Percentiles rank a stretch among this genome's conserved stretches.
These are phyloP conservation scores for Andrena minutula DNA, from an alignment of 2,888 invertebrate genomes.

Conservation along the genomic window DNA sequence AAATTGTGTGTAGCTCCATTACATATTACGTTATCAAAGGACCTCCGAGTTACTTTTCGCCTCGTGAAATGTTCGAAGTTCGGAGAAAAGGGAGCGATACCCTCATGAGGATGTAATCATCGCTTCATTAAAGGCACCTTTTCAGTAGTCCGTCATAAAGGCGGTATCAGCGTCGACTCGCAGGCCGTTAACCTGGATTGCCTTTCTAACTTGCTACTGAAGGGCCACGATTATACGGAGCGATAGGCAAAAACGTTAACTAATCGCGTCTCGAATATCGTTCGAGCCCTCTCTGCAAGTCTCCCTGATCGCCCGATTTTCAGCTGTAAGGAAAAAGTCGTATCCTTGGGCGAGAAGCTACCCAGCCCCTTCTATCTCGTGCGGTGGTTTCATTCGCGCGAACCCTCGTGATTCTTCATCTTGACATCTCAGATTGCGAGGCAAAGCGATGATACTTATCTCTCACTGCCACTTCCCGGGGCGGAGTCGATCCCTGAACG, in stretches of 20 bases:
- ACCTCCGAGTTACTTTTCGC: not conserved
- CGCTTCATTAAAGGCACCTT: not conserved
- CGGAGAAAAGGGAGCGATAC: not conserved
- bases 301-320: not conserved
- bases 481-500: not conserved
- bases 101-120: not conserved
- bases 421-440: conserved; percentile 22
- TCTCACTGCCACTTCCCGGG: not conserved
- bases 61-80: not conserved
- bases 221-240: conserved; percentile 36
- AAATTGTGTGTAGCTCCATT: too few species aligned
- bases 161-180: not conserved
- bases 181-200: conserved; percentile 23
- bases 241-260: conserved; percentile 37
- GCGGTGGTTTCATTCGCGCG: not conserved
- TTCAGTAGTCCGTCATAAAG: not conserved
- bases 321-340: conserved; percentile 1
- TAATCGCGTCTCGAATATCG: conserved; percentile 27
- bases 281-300: not conserved
- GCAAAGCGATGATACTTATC: conserved; percentile 3
- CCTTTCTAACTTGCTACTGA: not conserved
- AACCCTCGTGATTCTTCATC: conserved; percentile 30
- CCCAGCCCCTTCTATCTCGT: conserved; percentile 5
- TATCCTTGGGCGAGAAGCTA: conserved; percentile 14
- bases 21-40: too few species aligned